Evolutionary conservation across 1,140 invertebrate genomes (phyloP), one percentile per base, ranked within the genome.

Genomic region (Antheraea mylitta): DNA sequence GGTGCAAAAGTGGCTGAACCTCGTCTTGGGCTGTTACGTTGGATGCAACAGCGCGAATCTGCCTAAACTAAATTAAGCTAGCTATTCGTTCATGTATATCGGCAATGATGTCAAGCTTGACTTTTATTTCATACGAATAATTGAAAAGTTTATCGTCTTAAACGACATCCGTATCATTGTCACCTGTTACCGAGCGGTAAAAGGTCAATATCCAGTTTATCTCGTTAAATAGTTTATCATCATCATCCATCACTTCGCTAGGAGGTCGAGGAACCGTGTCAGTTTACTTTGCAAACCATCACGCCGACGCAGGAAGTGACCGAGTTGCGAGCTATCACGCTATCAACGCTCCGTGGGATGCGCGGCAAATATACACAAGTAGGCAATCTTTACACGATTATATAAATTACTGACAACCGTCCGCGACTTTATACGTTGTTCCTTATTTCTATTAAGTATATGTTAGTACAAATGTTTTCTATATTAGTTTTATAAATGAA

Each of bases 191-290:
- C 9, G 18, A n/a, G 38, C 38, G 7, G 66, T 42, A 11, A 58
- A 75, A 75, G 73, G 71, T 78, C 71, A 73, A 72, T 72, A 70
- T 18, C 69, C 73, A 65, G 8, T 70, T 70, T 75, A 71, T 75
- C 67, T 11, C 37, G 7, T 11, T 38, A 63, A 48, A 63, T 36
- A 67, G 61, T 67, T 67, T 68, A 61, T 62, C 69, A 36, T 13
- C 42, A 60, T 48, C 73, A 72, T 72, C 71, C 68, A 72, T 75
- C 73, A 75, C 67, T 65, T 2, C 45, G 60, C 72, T 64, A n/a
- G 63, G 67, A 66, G 45, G 45, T 53, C 45, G 45, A 53, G 45
- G 45, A 53, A 16, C 45, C 45, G 59, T 36, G 61, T 58, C 19
- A 67, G 71, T 78, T 73, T 71, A 61, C 70, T 60, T 70, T 70